Evolutionary conservation across 2,113 vertebrate species (phyloP), one percentile per base, ranked within the genome.

Genomic region (Trogon melanurus): DNA sequence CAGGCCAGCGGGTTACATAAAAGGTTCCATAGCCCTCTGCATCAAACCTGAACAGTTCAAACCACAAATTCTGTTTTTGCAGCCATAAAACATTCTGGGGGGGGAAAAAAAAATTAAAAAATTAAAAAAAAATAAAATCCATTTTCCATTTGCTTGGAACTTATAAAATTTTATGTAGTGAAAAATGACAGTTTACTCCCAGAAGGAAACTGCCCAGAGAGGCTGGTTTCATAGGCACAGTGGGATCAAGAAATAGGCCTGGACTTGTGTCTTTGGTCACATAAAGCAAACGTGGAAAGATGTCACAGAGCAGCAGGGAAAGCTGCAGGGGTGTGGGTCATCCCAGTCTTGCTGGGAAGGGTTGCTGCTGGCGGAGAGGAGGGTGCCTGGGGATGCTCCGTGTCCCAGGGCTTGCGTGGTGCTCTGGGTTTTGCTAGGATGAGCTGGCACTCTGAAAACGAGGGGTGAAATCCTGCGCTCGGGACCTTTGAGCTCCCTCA

Each of bases 1-100:
- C 98, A 98, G 98, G 98, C 98, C 98, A 98, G 99, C 98, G 97
- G 98, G 98, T 99, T 99, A 98, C 98, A 99, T 99, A 99, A 99
- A 99, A 99, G 98, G 97, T 99, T 99, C 99, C 98, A 99, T 97
- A 98, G 98, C 98, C 97, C 97, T 98, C 98, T 98, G 98, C 98
- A 99, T 98, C 98, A 98, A 98, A 98, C 98, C 98, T 97, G 95
- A 98, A 96, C 98, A 97, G 98, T 98, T 98, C 97, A 98, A 98
- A 99, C 98, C 98, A 98, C 98, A 98, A 97, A 97, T 97, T 98
- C 97, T 99, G 98, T 99, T 99, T 99, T 98, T 97, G 97, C 97
- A 99, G 98, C 98, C 98, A 98, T 99, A 99, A 99, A 99, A 98
- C 98, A 98, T 97, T 97, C 95, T 45, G 97, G 85, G 95, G 3